Percentiles rank a stretch among this genome's conserved stretches.
Evolutionary conservation across 2,113 vertebrate species (phyloP).

Genomic region (Gorsachius goisagi): DNA sequence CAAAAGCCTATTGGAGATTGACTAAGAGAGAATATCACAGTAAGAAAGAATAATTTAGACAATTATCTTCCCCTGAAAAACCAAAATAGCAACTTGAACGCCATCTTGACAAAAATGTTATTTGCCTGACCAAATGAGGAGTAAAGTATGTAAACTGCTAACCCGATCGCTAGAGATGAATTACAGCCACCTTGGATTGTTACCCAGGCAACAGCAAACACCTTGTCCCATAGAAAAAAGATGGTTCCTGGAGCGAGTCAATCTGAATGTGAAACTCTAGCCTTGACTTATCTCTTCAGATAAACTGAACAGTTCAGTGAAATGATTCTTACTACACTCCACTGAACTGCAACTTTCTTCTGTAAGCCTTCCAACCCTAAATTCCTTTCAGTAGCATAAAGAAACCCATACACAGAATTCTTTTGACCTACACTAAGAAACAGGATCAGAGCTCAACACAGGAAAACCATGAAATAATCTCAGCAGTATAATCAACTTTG

Average conservation of each 20-base stretch:
- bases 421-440: background rate
- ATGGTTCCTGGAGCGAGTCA: background rate
- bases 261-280: background rate
- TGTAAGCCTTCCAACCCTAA: background rate
- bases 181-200: background rate
- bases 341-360: background rate
- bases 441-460: background rate
- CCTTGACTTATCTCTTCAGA: background rate
- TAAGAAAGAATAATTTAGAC: background rate
- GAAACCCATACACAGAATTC: background rate
- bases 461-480: background rate
- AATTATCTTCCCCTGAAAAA: background rate
- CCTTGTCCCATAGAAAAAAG: background rate
- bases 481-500: background rate
- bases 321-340: background rate
- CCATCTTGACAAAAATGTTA: background rate
- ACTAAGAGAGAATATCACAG: background rate
- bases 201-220: background rate
- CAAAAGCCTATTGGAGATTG: background rate
- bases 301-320: background rate
- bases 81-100: background rate
- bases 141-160: background rate
- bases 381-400: background rate
- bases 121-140: background rate
- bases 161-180: background rate